These are phyloP conservation scores for Cinclus cinclus DNA, from an alignment of 2,113 vertebrate genomes.

Conservation along the genomic window DNA sequence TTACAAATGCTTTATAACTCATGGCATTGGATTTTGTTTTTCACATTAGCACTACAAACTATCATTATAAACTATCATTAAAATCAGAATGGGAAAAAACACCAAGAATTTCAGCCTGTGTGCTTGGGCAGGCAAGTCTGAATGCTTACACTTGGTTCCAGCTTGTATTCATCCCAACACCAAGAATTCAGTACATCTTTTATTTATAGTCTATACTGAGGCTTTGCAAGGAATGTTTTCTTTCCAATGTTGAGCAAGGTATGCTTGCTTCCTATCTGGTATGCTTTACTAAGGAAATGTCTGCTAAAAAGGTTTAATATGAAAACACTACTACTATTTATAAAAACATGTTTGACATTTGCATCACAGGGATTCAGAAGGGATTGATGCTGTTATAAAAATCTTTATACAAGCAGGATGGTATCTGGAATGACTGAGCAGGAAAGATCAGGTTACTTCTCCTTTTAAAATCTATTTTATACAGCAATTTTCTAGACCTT, in stretches of 20 bases:
- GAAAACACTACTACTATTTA: neutral
- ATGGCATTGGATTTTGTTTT: neutral
- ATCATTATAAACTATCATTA: neutral
- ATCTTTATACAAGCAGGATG: neutral
- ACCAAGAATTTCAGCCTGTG: neutral
- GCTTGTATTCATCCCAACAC: neutral
- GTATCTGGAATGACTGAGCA: neutral
- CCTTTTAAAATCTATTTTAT: constrained; percentile 11
- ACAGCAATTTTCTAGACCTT: neutral
- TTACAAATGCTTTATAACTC: neutral
- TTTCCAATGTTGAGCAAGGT: neutral
- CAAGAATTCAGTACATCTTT: neutral
- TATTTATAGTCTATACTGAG: constrained; percentile 17
- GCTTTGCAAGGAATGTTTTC: neutral
- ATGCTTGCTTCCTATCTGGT: constrained; percentile 22
- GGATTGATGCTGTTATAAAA: neutral
- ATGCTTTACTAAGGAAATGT: neutral
- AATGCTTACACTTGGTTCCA: neutral
- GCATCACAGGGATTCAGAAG: neutral
- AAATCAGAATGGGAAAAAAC: neutral
- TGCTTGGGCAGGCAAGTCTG: neutral
- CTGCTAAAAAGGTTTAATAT: neutral
- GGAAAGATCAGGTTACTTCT: constrained; percentile 5
- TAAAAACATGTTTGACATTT: neutral
- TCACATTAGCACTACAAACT: neutral